Evolutionary conservation across 2,113 vertebrate species (phyloP), one percentile per base, ranked within the genome.

Genomic region (Charadrius vociferus): DNA sequence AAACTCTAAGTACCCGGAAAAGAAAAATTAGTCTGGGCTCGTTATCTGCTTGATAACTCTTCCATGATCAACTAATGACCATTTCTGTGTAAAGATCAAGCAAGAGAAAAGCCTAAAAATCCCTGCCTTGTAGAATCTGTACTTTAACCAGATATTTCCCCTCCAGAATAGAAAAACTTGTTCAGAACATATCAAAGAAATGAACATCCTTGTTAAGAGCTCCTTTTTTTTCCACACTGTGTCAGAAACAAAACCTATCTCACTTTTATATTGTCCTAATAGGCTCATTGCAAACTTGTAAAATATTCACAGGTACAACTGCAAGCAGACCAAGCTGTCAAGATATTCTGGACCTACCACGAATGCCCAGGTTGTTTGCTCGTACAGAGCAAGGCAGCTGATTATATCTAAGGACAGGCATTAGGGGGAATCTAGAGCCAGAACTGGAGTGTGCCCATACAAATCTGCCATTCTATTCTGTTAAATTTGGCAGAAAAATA

Each of bases 371-470:
- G 8, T 23, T 36, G 32, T 79, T 83, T 73, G 23, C 21, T 43
- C 21, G 43, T 26, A 26, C 0, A 1, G 1, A 8, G 5, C 32
- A 81, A 59, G 10, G 34, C 18, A 86, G 9, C 21, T 70, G 27
- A 36, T 47, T 27, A 24, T 58, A 17, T 17, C 23, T 56, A 66
- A 86, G 32, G 15, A 34, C 3, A 49, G 14, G 4, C 9, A 53
- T 9, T 61, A 47, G 73, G 24, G 11, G 6, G 8, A 78, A 70
- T 77, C 10, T 5, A 29, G 27, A 94, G 3, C 13, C 37, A 37
- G 45, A 88, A 56, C 2, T 41, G 34, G 20, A 70, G 6, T 16
- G 14, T n/a, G 41, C 9, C 47, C 1, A 0, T 73, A 49, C 6
- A 41, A 94, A 80, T 7, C 32, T 78, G 18, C 5, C 19, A 15